These are phyloP conservation scores for Tanypteryx hageni DNA, from an alignment of 2,888 invertebrate genomes.

Conservation along the genomic window DNA sequence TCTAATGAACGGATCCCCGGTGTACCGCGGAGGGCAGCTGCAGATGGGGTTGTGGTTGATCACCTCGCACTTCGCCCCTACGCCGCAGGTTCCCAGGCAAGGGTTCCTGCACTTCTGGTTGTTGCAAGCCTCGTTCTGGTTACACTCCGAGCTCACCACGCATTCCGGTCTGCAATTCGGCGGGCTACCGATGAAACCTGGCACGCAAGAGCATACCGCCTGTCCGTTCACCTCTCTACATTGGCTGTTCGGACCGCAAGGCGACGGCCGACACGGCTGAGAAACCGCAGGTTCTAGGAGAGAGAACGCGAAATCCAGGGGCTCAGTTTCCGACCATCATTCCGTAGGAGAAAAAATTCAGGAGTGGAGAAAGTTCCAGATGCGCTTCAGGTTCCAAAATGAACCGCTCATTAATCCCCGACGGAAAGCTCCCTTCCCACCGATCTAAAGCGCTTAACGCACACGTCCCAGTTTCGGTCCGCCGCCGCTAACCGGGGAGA, in stretches of 20 bases:
- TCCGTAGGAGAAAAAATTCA: too few relatives aligned
- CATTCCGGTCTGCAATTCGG: slow-evolving; percentile 85
- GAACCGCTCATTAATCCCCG: too few relatives aligned
- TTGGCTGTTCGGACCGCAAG: slow-evolving; percentile 84
- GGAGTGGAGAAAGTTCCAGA: too few relatives aligned
- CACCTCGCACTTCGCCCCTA: slow-evolving; percentile 78
- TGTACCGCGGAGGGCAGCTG: slow-evolving; percentile 76
- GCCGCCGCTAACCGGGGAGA: too few relatives aligned
- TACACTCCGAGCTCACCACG: slow-evolving; percentile 81
- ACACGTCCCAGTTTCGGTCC: too few relatives aligned
- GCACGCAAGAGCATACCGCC: slow-evolving; percentile 83
- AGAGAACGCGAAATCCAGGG: too few relatives aligned
- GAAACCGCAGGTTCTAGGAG: slow-evolving; percentile 68
- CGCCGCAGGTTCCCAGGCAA: slow-evolving; percentile 77
- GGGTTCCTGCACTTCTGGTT: slow-evolving; percentile 82
- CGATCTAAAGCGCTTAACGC: too few relatives aligned
- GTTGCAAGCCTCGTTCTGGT: slow-evolving; percentile 79
- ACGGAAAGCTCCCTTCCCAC: too few relatives aligned
- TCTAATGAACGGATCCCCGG: slow-evolving; percentile 77
- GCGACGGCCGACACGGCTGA: slow-evolving; percentile 81
- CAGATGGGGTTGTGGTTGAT: slow-evolving; percentile 79
- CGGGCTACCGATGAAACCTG: slow-evolving; percentile 84
- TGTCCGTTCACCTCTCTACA: slow-evolving; percentile 81
- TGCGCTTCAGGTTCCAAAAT: too few relatives aligned
- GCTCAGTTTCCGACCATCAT: too few relatives aligned